Conservation (phyloP, 2,113 vertebrate genomes). For the Plecotus auritus region DNA sequence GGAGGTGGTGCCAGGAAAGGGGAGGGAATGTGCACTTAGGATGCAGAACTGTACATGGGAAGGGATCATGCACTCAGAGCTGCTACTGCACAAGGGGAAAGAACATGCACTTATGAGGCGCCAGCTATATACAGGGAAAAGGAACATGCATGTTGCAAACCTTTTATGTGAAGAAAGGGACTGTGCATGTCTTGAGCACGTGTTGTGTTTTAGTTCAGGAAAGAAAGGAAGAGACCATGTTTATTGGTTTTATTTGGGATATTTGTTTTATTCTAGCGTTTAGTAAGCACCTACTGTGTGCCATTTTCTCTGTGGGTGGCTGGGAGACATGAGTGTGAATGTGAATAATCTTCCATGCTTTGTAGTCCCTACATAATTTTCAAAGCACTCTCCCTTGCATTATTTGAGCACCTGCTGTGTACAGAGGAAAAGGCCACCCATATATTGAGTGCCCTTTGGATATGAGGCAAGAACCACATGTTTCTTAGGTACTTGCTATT, state of each 20-base stretch:
- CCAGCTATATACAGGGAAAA: not conserved
- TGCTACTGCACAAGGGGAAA: not conserved
- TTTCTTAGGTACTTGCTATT: not conserved
- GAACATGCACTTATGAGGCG: not conserved
- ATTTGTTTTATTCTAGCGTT: not conserved
- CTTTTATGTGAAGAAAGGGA: not conserved
- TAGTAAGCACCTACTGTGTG: not conserved
- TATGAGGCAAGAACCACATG: not conserved
- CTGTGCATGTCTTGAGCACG: not conserved
- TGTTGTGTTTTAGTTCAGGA: not conserved
- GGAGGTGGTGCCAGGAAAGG: not conserved
- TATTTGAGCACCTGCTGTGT: not conserved
- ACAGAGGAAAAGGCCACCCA: not conserved
- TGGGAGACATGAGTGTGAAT: not conserved
- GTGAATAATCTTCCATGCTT: not conserved
- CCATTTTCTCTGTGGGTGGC: not conserved
- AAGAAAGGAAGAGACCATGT: not conserved
- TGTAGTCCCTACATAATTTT: not conserved
- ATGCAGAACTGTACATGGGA: not conserved
- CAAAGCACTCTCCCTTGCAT: not conserved
- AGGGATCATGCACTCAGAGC: not conserved
- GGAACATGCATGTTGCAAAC: not conserved
- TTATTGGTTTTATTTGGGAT: not conserved
- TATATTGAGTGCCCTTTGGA: not conserved
- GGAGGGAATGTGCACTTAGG: not conserved